phyloP scores from a whole-genome alignment of 2,888 invertebrate species.

The Caenorhabditis sulstoni region DNA sequence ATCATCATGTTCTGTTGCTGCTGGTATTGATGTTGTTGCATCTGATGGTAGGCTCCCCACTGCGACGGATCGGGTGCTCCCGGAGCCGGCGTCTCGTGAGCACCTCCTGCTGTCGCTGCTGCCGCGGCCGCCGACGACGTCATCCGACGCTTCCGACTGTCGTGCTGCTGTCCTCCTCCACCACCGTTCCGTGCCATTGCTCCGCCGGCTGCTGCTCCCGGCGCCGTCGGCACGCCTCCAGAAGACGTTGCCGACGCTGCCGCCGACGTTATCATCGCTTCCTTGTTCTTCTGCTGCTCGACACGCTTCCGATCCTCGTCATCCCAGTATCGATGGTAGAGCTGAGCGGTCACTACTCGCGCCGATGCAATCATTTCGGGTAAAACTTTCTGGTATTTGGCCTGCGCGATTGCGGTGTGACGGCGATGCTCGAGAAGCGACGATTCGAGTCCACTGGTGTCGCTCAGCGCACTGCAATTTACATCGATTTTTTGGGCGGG shows the following conservation, averaged over 20 bases:
- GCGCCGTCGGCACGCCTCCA: conserved; percentile 11
- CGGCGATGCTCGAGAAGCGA: conserved; percentile 17
- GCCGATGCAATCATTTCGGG: conserved; percentile 23
- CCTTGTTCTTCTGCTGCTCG: conserved; percentile 45
- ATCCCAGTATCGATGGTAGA: conserved; percentile 33
- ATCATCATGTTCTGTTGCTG: conserved; percentile 37
- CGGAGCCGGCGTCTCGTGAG: conserved; percentile 8
- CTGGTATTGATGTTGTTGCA: conserved; percentile 21
- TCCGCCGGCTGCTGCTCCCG: no score
- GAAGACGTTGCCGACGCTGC: background rate
- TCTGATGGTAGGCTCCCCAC: conserved; percentile 14
- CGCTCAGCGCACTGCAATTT: conserved; percentile 29
- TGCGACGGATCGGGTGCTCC: conserved; percentile 32
- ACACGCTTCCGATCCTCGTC: conserved; percentile 42
- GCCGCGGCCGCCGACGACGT: background rate
- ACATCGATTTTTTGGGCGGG: no score
- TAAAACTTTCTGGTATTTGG: conserved; percentile 1
- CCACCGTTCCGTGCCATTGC: no score
- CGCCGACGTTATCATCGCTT: conserved; percentile 29
- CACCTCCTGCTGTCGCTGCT: no score
- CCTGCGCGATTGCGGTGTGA: background rate
- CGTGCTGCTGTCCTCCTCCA: conserved; percentile 18
- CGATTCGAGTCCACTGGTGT: background rate
- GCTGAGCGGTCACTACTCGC: conserved; percentile 31
- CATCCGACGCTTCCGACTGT: conserved; percentile 37